These are phyloP conservation scores for Myotis lucifugus DNA, from an alignment of 2,113 vertebrate genomes.

Conservation along the genomic window DNA sequence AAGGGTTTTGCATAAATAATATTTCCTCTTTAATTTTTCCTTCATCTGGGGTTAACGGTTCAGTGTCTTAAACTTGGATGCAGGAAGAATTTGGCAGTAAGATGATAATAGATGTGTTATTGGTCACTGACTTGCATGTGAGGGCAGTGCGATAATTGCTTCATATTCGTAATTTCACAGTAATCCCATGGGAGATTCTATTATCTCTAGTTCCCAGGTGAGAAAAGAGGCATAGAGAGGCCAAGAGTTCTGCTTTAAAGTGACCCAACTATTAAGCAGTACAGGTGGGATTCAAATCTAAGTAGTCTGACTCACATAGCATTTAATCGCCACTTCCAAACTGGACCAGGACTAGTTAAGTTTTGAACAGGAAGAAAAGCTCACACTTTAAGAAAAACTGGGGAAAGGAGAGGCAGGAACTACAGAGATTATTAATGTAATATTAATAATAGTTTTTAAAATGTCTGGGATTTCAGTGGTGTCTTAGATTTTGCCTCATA, in stretches of 20 bases:
- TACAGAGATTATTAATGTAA: not conserved
- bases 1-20: constrained; percentile 44
- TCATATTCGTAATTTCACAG: constrained; percentile 28
- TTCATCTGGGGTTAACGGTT: not conserved
- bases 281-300: not conserved
- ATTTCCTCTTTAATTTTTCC: constrained; percentile 41
- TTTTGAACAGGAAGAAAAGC: not conserved
- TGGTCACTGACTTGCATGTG: not conserved
- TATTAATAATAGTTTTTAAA: constrained; percentile 13
- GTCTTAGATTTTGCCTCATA: not conserved
- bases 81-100: constrained; percentile 29
- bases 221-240: not conserved
- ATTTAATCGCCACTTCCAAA: not conserved
- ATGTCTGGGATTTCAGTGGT: not conserved
- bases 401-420: not conserved
- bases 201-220: constrained; percentile 45
- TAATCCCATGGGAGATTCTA: not conserved
- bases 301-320: not conserved
- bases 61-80: not conserved
- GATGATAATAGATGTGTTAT: not conserved
- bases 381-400: not conserved
- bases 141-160: constrained; percentile 1
- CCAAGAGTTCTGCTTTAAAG: not conserved
- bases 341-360: not conserved
- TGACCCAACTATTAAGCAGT: not conserved